Evolutionary conservation across 2,888 invertebrate species (phyloP).

Genomic region (Macrosiphum euphorbiae): DNA sequence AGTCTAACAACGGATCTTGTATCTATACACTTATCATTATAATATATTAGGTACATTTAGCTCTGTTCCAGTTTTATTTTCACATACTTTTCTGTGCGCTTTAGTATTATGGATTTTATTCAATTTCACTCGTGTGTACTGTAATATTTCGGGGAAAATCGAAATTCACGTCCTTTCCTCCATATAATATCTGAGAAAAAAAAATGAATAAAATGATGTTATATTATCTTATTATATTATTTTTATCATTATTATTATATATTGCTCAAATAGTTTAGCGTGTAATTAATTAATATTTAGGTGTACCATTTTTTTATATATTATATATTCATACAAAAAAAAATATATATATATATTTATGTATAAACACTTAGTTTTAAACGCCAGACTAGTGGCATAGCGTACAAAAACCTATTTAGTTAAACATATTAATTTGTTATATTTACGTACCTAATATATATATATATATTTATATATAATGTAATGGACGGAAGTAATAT

Average conservation of each 20-base stretch:
- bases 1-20: not conserved
- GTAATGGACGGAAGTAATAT: conserved; percentile 59
- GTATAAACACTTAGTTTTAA: conserved; percentile 14
- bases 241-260: conserved; percentile 28
- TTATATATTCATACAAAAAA: conserved; percentile 34
- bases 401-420: conserved; percentile 41
- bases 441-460: conserved; percentile 14
- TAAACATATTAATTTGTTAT: conserved; percentile 16
- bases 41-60: not conserved
- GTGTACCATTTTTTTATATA: conserved; percentile 20
- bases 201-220: not conserved
- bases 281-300: conserved; percentile 42
- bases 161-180: not conserved
- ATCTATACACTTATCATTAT: not conserved
- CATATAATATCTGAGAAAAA: not conserved
- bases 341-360: conserved; percentile 3
- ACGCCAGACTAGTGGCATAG: conserved; percentile 45
- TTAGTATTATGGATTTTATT: conserved; percentile 38
- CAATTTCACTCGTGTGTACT: conserved; percentile 7
- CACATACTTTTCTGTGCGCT: conserved; percentile 32
- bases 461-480: conserved; percentile 22
- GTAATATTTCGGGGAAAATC: not conserved
- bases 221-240: conserved; percentile 6
- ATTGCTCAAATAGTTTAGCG: conserved; percentile 58
- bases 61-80: not conserved